Conservation (phyloP, 2,797 vertebrate genomes). For the Caiman crocodilus region DNA sequence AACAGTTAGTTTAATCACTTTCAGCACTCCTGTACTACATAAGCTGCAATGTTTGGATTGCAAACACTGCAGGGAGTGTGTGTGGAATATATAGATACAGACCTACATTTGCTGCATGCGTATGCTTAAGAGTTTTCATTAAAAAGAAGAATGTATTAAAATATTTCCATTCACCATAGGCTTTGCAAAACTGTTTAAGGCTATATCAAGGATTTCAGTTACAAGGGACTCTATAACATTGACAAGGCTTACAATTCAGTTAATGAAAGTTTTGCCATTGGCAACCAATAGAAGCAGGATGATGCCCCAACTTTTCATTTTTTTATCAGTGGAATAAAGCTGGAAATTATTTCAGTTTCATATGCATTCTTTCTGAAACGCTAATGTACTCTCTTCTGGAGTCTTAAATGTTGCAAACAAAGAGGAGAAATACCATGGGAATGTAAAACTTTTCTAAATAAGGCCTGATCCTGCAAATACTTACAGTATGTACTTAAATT, state of each 20-base stretch:
- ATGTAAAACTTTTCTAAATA: not conserved
- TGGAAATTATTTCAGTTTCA: not conserved
- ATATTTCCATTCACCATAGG: not conserved
- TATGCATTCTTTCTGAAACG: not conserved
- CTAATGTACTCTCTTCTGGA: not conserved
- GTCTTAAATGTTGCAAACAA: not conserved
- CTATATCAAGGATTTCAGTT: not conserved
- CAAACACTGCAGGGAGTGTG: rapidly evolving
- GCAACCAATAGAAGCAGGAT: not conserved
- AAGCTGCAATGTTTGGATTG: rapidly evolving
- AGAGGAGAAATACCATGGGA: not conserved
- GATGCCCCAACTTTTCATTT: not conserved
- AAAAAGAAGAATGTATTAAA: not conserved
- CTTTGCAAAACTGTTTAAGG: not conserved
- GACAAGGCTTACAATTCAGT: not conserved
- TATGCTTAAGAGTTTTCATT: rapidly evolving
- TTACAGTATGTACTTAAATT: not conserved
- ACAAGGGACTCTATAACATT: not conserved
- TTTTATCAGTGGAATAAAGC: not conserved
- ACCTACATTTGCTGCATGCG: rapidly evolving
- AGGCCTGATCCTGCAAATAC: not conserved
- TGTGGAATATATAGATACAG: rapidly evolving
- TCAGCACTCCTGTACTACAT: rapidly evolving
- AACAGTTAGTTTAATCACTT: rapidly evolving
- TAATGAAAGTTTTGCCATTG: not conserved